These are phyloP conservation scores for Drosophila orosa DNA, from an alignment of 1,140 invertebrate genomes.

Conservation along the genomic window DNA sequence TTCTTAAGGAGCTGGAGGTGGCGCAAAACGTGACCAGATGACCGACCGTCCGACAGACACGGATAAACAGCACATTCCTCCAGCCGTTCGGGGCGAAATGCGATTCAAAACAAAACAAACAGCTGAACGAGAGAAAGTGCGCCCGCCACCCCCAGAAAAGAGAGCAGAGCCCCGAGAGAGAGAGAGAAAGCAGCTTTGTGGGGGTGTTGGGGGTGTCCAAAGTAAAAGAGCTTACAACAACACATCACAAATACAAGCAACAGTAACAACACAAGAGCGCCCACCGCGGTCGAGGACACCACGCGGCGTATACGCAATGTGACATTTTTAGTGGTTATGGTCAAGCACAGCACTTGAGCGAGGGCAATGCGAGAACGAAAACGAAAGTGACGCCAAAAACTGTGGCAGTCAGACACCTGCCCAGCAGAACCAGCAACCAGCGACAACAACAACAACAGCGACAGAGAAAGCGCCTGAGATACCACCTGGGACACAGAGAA, in stretches of 20 bases:
- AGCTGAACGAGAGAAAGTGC: constrained; percentile 52
- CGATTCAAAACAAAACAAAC: constrained; percentile 79
- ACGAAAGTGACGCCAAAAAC: constrained; percentile 71
- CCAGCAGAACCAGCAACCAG: constrained; percentile 16
- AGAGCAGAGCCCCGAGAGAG: constrained; percentile 1
- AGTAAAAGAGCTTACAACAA: constrained; percentile 60
- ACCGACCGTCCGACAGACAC: constrained; percentile 25
- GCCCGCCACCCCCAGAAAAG: background rate
- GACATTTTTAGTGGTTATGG: constrained; percentile 81
- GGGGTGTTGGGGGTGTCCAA: constrained; percentile 46
- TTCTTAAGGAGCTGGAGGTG: constrained; percentile 15
- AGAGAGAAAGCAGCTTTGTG: constrained; percentile 30
- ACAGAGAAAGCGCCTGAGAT: constrained; percentile 10
- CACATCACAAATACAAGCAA: constrained; percentile 25
- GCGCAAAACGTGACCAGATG: constrained; percentile 59
- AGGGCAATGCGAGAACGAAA: constrained; percentile 61
- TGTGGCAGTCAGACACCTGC: constrained; percentile 62
- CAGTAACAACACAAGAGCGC: constrained; percentile 24
- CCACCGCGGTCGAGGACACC: constrained; percentile 65
- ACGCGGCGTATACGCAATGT: constrained; percentile 81
- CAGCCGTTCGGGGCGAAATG: constrained; percentile 36
- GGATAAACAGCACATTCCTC: constrained; percentile 22
- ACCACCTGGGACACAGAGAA: constrained; percentile 15
- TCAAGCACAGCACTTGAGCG: constrained; percentile 77
- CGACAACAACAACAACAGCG: background rate